Conservation (phyloP, 2,113 vertebrate species). For the Corydoras maculifer region DNA sequence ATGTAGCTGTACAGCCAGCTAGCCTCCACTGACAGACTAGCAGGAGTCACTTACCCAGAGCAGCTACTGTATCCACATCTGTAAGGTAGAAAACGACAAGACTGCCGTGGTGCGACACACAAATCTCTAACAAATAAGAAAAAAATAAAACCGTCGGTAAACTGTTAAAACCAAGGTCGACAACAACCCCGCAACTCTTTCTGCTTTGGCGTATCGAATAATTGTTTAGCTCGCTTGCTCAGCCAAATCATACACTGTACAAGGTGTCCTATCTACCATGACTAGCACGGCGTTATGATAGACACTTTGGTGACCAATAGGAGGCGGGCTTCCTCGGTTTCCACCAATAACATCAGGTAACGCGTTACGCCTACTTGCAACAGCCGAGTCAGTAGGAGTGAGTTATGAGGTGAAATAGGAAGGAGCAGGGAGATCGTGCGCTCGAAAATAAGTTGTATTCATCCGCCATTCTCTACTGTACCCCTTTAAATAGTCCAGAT, state of each 20-base stretch:
- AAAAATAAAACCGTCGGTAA: slow-evolving; percentile 27
- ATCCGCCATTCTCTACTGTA: slow-evolving; percentile 49
- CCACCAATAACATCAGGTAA: slow-evolving; percentile 50
- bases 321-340: background rate
- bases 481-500: too few species aligned
- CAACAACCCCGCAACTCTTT: slow-evolving; percentile 43
- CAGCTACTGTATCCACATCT: slow-evolving; percentile 59
- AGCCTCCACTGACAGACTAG: too few species aligned
- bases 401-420: slow-evolving; percentile 50
- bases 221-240: slow-evolving; percentile 63
- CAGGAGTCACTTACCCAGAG: slow-evolving; percentile 51
- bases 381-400: slow-evolving; percentile 46
- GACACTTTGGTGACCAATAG: slow-evolving; percentile 56
- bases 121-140: slow-evolving; percentile 8
- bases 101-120: slow-evolving; percentile 27
- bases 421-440: slow-evolving; percentile 58
- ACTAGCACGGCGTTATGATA: slow-evolving; percentile 54
- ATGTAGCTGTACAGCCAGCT: too few species aligned
- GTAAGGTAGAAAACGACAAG: slow-evolving; percentile 47
- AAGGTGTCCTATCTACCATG: slow-evolving; percentile 67
- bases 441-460: slow-evolving; percentile 51
- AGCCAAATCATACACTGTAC: slow-evolving; percentile 60
- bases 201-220: slow-evolving; percentile 56
- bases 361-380: background rate
- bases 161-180: slow-evolving; percentile 28